phyloP scores from a whole-genome alignment of 2,113 vertebrate species.

The Alces alces region DNA sequence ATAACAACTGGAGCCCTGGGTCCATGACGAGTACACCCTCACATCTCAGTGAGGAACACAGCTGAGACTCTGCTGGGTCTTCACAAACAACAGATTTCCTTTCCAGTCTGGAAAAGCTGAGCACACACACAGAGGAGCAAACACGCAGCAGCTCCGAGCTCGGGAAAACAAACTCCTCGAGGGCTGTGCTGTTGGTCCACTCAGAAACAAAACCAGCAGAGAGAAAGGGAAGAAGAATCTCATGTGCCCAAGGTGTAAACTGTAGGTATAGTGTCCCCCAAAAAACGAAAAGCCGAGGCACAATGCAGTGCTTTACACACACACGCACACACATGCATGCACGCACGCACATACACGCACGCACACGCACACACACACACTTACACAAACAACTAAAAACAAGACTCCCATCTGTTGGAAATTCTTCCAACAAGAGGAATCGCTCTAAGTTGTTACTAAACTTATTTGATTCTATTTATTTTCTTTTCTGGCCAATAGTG shows the following conservation, averaged over 20 bases:
- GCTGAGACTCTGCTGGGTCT: constrained; percentile 17
- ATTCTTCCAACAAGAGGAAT: constrained; percentile 58
- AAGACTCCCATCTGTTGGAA: constrained; percentile 22
- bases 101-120: neutral
- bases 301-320: constrained; percentile 17
- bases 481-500: constrained; percentile 65
- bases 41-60: constrained; percentile 17
- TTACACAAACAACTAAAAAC: constrained; percentile 46
- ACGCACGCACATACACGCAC: neutral
- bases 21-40: constrained; percentile 27
- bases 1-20: constrained; percentile 45
- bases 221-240: constrained; percentile 47
- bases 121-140: constrained; percentile 44
- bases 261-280: constrained; percentile 52
- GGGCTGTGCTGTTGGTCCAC: constrained; percentile 78
- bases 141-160: constrained; percentile 44
- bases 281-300: constrained; percentile 58
- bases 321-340: neutral
- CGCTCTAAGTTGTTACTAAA: neutral
- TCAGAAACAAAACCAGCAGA: constrained; percentile 67
- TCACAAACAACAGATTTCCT: constrained; percentile 28
- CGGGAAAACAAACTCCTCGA: constrained; percentile 65
- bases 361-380: neutral
- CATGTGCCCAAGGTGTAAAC: constrained; percentile 74
- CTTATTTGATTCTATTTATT: constrained; percentile 15